A percentile compares a stretch with the other conserved stretches of the same genome.
phyloP scores from a whole-genome alignment of 2,797 vertebrate species.

The Melanogrammus aeglefinus region DNA sequence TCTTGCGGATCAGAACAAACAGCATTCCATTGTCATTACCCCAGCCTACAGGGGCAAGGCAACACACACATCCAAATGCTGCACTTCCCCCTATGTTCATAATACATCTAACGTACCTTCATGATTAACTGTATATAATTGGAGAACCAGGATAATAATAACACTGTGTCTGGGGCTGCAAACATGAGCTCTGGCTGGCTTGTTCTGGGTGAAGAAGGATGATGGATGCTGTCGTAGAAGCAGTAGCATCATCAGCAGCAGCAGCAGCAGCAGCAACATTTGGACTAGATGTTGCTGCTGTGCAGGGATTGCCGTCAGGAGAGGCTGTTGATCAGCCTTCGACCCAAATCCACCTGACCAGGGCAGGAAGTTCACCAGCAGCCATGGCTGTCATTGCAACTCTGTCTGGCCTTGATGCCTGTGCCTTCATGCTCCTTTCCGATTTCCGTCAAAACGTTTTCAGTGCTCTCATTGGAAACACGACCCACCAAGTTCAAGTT shows the following conservation, averaged over 20 bases:
- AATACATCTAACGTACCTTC: neutral
- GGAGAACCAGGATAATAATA: neutral
- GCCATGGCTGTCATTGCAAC: too few species aligned
- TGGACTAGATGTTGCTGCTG: neutral
- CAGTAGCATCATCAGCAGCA: neutral
- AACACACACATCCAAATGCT: neutral
- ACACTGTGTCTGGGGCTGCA: neutral
- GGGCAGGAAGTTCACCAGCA: too few species aligned
- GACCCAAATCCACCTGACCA: too few species aligned
- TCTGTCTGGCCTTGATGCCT: too few species aligned
- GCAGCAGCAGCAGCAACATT: neutral
- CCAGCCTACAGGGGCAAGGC: neutral
- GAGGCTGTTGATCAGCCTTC: neutral
- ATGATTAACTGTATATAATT: neutral
- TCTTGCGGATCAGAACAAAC: neutral
- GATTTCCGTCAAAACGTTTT: too few species aligned
- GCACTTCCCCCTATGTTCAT: neutral
- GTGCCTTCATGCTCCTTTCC: too few species aligned
- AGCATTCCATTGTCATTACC: neutral
- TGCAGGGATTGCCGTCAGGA: neutral
- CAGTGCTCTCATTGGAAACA: too few species aligned
- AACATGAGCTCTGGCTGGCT: neutral
- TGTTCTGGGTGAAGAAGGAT: neutral
- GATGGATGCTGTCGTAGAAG: neutral
- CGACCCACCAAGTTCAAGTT: too few species aligned